Evolutionary conservation across 2,113 vertebrate genomes (phyloP), one percentile per base, ranked within the genome.

Genomic region (Alces alces): DNA sequence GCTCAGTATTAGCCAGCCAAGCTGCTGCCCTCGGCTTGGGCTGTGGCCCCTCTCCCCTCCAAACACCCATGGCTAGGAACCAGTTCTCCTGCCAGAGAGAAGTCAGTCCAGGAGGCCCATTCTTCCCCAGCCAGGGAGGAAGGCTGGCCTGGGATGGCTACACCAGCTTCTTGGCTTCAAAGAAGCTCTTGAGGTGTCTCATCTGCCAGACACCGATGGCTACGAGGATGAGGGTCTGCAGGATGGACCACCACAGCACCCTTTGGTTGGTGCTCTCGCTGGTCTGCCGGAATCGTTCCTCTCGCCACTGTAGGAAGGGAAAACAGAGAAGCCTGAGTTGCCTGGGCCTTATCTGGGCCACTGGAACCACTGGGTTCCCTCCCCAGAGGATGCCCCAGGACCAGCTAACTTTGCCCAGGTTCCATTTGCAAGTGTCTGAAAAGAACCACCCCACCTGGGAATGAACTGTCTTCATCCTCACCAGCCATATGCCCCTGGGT

Each of bases 131-230:
- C 86, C 80, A 84, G 82, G 66, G 94, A 94, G 57, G 83, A 92
- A 97, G 90, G 80, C 89, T 83, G 86, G 92, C 80, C 54, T 43
- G 55, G 23, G 60, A 61, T 33, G 16, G 84, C 98, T 99, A 99
- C 97, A 99, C 99, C 96, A 99, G 99, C 98, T 99, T 99, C 99
- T 99, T 99, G 96, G 99, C 99, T 98, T 99, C 99, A 78, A 99
- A 99, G 98, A 99, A 99, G 98, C 99, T 99, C 99, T 99, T 99
- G 70, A 99, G 99, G 94, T 99, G 99, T 94, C 99, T 99, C 99
- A 99, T 99, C 98, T 99, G 99, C 99, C 99, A 99, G 97, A 99
- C 99, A 6, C 99, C 99, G 25, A 99, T 99, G 98, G 99, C 99
- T 91, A 99, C 99, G 11, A 99, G 99, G 97, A 99, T 99, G 80